Evolutionary conservation across 2,113 vertebrate genomes (phyloP), one percentile per base, ranked within the genome.

Genomic region (Siniperca knerii): DNA sequence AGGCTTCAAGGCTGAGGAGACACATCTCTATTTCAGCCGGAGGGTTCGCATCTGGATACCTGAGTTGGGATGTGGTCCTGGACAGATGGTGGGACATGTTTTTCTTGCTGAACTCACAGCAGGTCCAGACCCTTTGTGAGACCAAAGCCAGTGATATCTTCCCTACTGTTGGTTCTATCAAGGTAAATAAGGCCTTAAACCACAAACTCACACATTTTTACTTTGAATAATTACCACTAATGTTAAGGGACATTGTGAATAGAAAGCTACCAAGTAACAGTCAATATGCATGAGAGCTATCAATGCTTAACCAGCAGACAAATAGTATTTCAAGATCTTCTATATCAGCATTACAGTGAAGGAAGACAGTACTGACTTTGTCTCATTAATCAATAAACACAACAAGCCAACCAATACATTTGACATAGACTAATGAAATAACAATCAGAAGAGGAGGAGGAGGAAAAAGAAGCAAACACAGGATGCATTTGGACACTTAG

Each of bases 1-100:
- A 74, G 89, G 91, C 93, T 91, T 93, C 94, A 94, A 94, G 94
- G 94, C 92, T 88, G 90, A 92, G 84, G 77, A 91, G 90, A 92
- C 88, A 83, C 87, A 79, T 92, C 93, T 93, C 88, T 90, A 87
- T 92, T 93, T 94, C 90, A 91, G 85, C 89, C 61, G 44, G 50
- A 85, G 84, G 80, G 78, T 83, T 85, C 21, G 68, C 79, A 88
- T 93, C 85, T 88, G 84, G 90, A 92, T 72, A 86, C 88, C 89
- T 76, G 92, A 92, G 88, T 80, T 87, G 66, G 80, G 87, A 90
- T 3, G 20, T 66, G 68, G 84, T 87, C 76, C 44, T 57, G 68
- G 80, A 92, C 85, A 88, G 79, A 85, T 87, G 79, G 70, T 64
- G 23, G 73, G 78, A 87, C 55, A n/a, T 0, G 52, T 70, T 72